Evolutionary conservation across 2,797 vertebrate species (phyloP).

Genomic region (Pangasius macronema): DNA sequence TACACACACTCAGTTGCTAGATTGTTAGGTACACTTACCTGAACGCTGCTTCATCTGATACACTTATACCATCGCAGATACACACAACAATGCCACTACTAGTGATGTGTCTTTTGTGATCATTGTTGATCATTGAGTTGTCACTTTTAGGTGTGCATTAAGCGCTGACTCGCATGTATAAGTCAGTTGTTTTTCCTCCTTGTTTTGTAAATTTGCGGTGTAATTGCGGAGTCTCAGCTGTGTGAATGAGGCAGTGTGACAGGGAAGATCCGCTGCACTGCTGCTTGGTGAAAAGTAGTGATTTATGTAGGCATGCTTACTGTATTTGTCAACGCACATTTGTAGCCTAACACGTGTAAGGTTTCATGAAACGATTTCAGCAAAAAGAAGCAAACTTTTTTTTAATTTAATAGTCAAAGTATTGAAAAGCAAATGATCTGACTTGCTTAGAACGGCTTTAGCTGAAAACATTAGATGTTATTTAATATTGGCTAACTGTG

Average conservation of each 20-base stretch:
- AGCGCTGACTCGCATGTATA: background rate
- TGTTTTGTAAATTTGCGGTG: background rate
- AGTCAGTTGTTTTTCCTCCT: background rate
- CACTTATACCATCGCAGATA: background rate
- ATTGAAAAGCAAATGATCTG: background rate
- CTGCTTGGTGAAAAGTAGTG: background rate
- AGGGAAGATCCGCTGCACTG: background rate
- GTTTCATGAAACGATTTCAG: background rate
- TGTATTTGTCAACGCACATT: background rate
- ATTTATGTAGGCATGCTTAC: background rate
- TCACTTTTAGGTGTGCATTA: background rate
- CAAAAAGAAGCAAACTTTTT: background rate
- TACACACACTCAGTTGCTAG: background rate
- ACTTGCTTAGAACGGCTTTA: background rate
- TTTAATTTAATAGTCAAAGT: too few species aligned
- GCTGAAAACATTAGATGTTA: background rate
- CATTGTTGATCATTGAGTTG: background rate
- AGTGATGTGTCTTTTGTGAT: background rate
- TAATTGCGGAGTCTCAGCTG: too few species aligned
- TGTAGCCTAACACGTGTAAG: background rate
- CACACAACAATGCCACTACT: background rate
- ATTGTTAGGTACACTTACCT: background rate
- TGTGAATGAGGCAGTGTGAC: background rate
- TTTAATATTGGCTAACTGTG: background rate
- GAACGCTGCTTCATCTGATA: background rate